Base-by-base conservation (phyloP, 2,888 invertebrate species). In the Tenthredo distinguenda region DNA sequence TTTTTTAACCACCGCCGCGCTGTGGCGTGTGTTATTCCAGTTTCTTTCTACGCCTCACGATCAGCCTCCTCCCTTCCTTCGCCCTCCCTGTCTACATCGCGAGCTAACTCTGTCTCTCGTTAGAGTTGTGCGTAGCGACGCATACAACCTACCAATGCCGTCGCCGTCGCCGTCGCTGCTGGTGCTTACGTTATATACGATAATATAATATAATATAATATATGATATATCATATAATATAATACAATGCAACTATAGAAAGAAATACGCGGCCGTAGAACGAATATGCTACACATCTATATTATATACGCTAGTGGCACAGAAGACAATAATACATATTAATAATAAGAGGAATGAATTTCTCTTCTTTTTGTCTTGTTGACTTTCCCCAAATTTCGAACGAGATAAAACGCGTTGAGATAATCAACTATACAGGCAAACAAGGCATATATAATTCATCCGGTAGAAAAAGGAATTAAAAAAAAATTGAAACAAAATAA, bases 11-110 rank as follows among this genome's bases (percentile, higher is more conserved):
- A 50, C 37, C 71, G 47, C 21, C 31, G 26, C 47, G 43, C 31
- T 26, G 84, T 84, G 84, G 84, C 84, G 84, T 84, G 84, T 72
- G 84, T 84, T 84, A 72, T 34, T 47, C 71, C 71, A 84, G 84
- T 84, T 84, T 84, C 84, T 84, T 68, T 84, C 71, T 82, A 62
- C 43, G 82, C 43, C 68, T 77, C 55, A 47, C 47, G 47, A 47
- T 47, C 47, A 18, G 7, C 26, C 15, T 21, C n/a, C 18, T n/a
- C 43, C 15, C 26, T n/a, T 40, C 43, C 72, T 55, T 15, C 12
- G 6, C 2, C 47, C 76, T 76, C 31, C 1, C 71, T 71, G 9
- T 72, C 31, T 43, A n/a, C 71, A 37, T 7, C n/a, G 1, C n/a
- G 18, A 0, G 15, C n/a, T 71, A 34, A 31, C 71, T 71, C 71